These are phyloP conservation scores for Drosophila yooni DNA, from an alignment of 2,888 invertebrate species.

Conservation along the genomic window DNA sequence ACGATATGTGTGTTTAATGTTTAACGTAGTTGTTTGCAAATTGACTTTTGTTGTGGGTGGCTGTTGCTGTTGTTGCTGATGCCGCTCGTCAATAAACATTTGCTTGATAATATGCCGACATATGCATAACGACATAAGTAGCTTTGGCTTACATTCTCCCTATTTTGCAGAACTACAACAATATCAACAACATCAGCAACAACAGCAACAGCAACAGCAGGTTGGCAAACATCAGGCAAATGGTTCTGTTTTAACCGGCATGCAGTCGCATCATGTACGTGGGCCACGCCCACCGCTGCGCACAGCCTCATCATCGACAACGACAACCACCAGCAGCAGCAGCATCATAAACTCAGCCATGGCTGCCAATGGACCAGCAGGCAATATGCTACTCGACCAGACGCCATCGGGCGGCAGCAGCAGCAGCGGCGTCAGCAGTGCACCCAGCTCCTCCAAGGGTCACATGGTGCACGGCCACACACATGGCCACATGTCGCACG, in stretches of 20 bases:
- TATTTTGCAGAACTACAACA: slow-evolving; percentile 73
- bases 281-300: slow-evolving; percentile 85
- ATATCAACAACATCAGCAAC: slow-evolving; percentile 74
- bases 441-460: slow-evolving; percentile 84
- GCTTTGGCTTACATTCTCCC: slow-evolving; percentile 45
- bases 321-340: slow-evolving; percentile 50
- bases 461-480: slow-evolving; percentile 82
- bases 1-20: slow-evolving; percentile 58
- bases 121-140: slow-evolving; percentile 71
- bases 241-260: slow-evolving; percentile 80
- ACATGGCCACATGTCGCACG: slow-evolving; percentile 63
- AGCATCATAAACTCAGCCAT: slow-evolving; percentile 28
- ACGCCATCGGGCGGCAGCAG: slow-evolving; percentile 84
- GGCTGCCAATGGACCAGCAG: slow-evolving; percentile 24
- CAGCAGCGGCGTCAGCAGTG: slow-evolving; percentile 83
- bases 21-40: slow-evolving; percentile 68
- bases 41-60: slow-evolving; percentile 57
- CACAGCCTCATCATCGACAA: slow-evolving; percentile 83
- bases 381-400: slow-evolving; percentile 72
- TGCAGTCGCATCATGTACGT: slow-evolving; percentile 83
- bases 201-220: slow-evolving; percentile 78
- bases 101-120: slow-evolving; percentile 72
- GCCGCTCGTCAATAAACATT: slow-evolving; percentile 62
- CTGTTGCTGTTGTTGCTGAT: slow-evolving; percentile 19
- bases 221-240: slow-evolving; percentile 83